These are phyloP conservation scores for Trematomus bernacchii DNA, from an alignment of 2,797 vertebrate species.

Conservation along the genomic window DNA sequence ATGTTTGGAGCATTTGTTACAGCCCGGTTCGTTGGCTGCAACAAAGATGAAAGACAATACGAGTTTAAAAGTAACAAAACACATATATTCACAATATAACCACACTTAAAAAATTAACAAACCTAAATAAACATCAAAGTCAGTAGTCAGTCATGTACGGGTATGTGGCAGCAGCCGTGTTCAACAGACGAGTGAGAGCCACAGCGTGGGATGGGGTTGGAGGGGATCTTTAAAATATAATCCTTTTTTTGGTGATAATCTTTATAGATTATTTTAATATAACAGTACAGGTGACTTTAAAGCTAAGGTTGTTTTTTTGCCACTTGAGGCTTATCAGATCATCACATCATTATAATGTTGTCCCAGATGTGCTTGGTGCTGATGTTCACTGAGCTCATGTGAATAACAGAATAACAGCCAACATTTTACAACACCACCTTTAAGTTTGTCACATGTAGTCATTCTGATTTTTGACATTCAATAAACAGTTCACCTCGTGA, in stretches of 20 bases:
- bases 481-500: conserved; percentile 34
- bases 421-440: not conserved
- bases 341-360: conserved; percentile 29
- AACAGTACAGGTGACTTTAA: not conserved
- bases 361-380: conserved; percentile 5
- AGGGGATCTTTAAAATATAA: not conserved
- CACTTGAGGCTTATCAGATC: conserved; percentile 7
- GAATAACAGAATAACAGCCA: conserved; percentile 13
- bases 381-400: not conserved
- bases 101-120: too few species aligned
- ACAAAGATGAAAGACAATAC: too few species aligned
- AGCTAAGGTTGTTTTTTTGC: conserved; percentile 17
- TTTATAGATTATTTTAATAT: conserved; percentile 24
- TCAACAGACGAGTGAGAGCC: too few species aligned
- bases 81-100: too few species aligned
- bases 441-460: not conserved
- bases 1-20: too few species aligned
- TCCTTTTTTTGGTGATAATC: not conserved
- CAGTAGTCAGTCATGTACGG: too few species aligned
- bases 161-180: too few species aligned
- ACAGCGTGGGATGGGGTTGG: not conserved
- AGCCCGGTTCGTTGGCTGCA: too few species aligned
- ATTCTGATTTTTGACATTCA: conserved; percentile 19
- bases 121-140: too few species aligned
- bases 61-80: too few species aligned